Base-by-base conservation (phyloP, 2,113 vertebrate species). In the Phrynosoma platyrhinos region DNA sequence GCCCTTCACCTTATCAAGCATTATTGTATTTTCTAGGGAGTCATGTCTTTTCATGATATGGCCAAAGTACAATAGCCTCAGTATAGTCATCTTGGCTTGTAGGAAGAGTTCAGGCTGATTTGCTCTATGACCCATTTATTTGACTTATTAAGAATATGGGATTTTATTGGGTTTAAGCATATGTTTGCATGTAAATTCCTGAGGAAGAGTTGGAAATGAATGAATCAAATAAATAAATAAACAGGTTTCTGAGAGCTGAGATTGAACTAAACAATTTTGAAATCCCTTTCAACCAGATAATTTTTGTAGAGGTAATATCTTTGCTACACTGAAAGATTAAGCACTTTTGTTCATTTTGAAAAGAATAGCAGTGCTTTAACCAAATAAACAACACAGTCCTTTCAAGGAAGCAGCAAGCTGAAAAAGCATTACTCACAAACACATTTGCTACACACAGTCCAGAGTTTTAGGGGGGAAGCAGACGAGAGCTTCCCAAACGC, bases 271-370 rank as follows among this genome's bases (percentile, higher is more conserved):
- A 36, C 23, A 71, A 5, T 25, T 30, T 30, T 71, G 27, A 12
- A 71, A 36, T 42, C 20, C 20, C 53, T 14, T 55, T 9, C 55
- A 3, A 84, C 8, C 72, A 47, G 47, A 12, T 18, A 47, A 64
- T 42, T 36, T 82, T 84, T 83, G 71, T 62, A 81, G 74, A 85
- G 72, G 52, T 58, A 89, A 85, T 75, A 74, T 76, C 81, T 88
- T 77, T 58, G 32, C 42, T 23, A 30, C 32, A 47, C n/a, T 74
- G 82, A 76, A 89, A 68, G 40, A 89, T 76, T 47, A 36, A 47
- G 55, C 14, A 87, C 25, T 87, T 74, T n/a, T 82, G 18, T 62
- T 76, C n/a, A 55, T 82, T 62, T 80, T 55, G 12, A 52, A 64
- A 79, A 69, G 1, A 4, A 10, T 42, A 58, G 8, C 9, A 71